Percentiles rank a stretch among this genome's conserved stretches.
Conservation (phyloP, 2,797 vertebrate genomes). For the Parauchenoglanis ngamensis region DNA sequence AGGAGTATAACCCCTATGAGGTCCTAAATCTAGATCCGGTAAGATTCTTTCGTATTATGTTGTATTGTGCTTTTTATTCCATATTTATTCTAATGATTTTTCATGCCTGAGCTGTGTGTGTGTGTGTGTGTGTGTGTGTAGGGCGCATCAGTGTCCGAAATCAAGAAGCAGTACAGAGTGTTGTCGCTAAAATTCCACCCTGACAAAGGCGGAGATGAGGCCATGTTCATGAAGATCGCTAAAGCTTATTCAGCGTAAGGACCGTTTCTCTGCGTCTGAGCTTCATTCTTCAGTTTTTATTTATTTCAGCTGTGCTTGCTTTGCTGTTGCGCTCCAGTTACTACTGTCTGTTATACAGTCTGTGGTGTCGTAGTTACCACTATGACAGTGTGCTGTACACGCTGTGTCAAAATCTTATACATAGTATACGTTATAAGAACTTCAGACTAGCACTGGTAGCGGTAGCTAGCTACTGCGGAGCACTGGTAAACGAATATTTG, state of each 20-base stretch:
- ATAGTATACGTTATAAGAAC: background rate
- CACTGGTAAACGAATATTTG: background rate
- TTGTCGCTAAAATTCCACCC: slow-evolving; percentile 93
- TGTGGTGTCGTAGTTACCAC: background rate
- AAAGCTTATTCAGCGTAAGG: slow-evolving; percentile 97
- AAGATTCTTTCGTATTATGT: slow-evolving; percentile 63
- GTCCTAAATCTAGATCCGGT: slow-evolving; percentile 94
- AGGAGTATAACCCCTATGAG: slow-evolving; percentile 98
- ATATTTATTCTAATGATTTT: background rate
- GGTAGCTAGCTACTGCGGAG: background rate
- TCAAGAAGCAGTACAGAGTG: slow-evolving; percentile 95
- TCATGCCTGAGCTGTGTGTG: slow-evolving; percentile 1
- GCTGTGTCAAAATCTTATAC: background rate
- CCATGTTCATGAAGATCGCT: slow-evolving; percentile 95
- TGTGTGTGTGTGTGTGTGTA: slow-evolving; percentile 53
- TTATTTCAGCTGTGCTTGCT: background rate
- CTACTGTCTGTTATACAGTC: background rate
- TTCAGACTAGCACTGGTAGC: background rate
- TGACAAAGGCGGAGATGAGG: slow-evolving; percentile 96
- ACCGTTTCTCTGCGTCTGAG: background rate
- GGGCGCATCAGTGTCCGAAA: slow-evolving; percentile 89
- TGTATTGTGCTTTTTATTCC: background rate
- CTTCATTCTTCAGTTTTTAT: slow-evolving; percentile 13
- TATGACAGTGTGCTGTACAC: background rate
- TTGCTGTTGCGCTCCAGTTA: background rate